phyloP scores from a whole-genome alignment of 2,797 vertebrate species.

The Hemibagrus guttatus region DNA sequence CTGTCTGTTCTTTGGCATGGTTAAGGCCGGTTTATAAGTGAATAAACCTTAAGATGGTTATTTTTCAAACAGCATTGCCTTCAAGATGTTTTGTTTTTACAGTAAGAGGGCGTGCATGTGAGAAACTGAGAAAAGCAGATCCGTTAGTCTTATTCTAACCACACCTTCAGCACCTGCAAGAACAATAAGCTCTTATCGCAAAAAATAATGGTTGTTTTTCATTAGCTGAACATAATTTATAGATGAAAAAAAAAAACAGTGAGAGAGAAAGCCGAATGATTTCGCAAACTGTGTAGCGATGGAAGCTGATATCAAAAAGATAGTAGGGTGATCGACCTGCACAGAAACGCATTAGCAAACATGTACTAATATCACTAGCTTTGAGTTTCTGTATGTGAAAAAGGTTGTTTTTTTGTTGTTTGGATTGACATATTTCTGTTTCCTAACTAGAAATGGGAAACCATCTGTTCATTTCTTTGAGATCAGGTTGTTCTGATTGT shows the following conservation, averaged over 20 bases:
- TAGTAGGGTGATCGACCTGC: no score
- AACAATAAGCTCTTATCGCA: constrained; percentile 10
- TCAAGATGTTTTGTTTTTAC: constrained; percentile 10
- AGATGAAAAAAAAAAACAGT: not conserved
- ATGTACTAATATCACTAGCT: not conserved
- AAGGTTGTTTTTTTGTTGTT: not conserved
- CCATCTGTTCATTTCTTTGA: not conserved
- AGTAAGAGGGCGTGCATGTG: constrained; percentile 36
- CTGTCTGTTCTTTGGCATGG: not conserved
- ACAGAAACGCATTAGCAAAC: not conserved
- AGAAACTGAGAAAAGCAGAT: constrained; percentile 36
- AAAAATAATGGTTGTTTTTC: constrained; percentile 12
- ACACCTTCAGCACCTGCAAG: constrained; percentile 47
- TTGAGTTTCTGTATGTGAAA: no score
- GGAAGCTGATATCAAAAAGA: not conserved
- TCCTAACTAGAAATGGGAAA: not conserved
- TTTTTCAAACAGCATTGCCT: constrained; percentile 4
- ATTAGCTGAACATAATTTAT: constrained; percentile 16
- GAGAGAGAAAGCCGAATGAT: not conserved
- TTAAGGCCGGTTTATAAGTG: not conserved
- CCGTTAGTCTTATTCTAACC: constrained; percentile 37
- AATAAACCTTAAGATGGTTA: no score
- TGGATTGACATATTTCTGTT: not conserved
- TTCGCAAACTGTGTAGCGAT: not conserved
- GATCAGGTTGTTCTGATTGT: no score